Evolutionary conservation across 2,888 invertebrate species (phyloP).

Genomic region (Microctonus brassicae): DNA sequence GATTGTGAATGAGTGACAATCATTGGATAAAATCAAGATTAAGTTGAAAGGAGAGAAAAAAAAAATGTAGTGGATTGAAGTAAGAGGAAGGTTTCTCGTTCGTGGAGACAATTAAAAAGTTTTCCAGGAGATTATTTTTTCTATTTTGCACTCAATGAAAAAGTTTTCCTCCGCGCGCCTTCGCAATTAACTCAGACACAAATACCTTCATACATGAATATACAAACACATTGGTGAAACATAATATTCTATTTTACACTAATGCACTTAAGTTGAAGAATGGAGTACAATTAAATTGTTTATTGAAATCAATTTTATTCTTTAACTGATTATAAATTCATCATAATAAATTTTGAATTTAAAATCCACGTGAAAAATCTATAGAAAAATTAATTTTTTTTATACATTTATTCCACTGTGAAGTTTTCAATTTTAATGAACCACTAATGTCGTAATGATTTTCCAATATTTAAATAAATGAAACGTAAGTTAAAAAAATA

Average conservation of each 20-base stretch:
- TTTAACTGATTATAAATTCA: too few species aligned
- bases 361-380: too few species aligned
- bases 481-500: too few species aligned
- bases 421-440: too few species aligned
- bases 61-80: neutral
- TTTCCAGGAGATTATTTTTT: constrained; percentile 9
- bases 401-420: too few species aligned
- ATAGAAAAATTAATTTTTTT: too few species aligned
- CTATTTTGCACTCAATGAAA: constrained; percentile 6
- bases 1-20: constrained; percentile 6
- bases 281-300: too few species aligned
- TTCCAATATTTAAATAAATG: neutral
- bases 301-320: too few species aligned
- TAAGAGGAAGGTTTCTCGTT: neutral
- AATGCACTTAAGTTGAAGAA: too few species aligned
- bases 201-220: neutral
- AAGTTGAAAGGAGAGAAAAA: neutral
- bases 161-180: constrained; percentile 6
- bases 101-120: constrained; percentile 35
- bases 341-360: too few species aligned
- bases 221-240: neutral
- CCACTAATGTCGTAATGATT: neutral
- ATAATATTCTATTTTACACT: neutral
- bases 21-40: neutral
- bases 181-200: neutral